phyloP scores from a whole-genome alignment of 2,888 invertebrate genomes.

The Nomada flava region DNA sequence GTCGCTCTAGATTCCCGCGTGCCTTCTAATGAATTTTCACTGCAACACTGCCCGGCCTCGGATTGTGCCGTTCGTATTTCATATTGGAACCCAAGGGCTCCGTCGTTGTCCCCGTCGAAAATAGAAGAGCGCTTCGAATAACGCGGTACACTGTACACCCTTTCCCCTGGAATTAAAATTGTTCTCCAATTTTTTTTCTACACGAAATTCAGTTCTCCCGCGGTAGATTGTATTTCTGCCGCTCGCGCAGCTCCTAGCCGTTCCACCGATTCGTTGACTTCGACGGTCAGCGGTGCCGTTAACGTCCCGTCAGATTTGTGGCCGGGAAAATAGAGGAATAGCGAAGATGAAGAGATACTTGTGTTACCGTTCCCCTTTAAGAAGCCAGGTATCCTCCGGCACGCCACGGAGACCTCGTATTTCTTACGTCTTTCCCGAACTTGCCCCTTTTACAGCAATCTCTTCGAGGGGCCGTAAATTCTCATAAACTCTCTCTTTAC shows the following conservation, averaged over 20 bases:
- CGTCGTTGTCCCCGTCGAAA: background rate
- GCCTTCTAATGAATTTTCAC: constrained; percentile 53
- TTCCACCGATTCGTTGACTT: no score
- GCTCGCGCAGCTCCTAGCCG: background rate
- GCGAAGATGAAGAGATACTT: constrained; percentile 25
- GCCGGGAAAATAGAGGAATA: background rate
- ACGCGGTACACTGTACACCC: background rate
- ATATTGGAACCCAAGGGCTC: background rate
- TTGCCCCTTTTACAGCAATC: no score
- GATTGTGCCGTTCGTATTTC: constrained; percentile 39
- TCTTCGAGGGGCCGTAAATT: background rate
- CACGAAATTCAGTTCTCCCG: background rate
- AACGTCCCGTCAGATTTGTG: constrained; percentile 10
- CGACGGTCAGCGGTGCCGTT: background rate
- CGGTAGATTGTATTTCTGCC: background rate
- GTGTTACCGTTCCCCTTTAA: background rate
- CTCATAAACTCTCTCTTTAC: constrained; percentile 19
- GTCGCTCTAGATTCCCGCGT: constrained; percentile 38
- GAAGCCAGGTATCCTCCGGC: background rate
- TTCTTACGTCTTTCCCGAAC: background rate
- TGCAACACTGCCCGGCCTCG: background rate
- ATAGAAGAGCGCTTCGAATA: constrained; percentile 12
- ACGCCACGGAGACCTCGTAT: constrained; percentile 27
- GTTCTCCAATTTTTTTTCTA: background rate
- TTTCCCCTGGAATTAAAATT: background rate